A percentile compares a stretch with the other conserved stretches of the same genome.
Evolutionary conservation across 2,113 vertebrate genomes (phyloP).

Genomic region (Otolemur garnettii): DNA sequence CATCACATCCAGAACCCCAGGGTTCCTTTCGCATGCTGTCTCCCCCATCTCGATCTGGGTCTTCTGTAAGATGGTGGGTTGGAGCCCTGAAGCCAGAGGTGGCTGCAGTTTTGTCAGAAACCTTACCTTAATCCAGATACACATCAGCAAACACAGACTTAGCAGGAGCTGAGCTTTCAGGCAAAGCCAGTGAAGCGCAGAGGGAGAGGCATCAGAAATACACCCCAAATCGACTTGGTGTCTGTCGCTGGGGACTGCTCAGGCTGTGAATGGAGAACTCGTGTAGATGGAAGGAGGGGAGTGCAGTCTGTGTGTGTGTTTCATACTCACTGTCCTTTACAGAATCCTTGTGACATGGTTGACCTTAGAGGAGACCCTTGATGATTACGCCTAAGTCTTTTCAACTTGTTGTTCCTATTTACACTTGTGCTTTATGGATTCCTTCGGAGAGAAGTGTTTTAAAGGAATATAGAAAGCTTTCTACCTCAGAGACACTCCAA

Average conservation of each 20-base stretch:
- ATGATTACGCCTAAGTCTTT: conserved; percentile 67
- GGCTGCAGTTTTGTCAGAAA: neutral
- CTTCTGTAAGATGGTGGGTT: neutral
- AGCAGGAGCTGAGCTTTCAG: conserved; percentile 63
- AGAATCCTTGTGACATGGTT: conserved; percentile 71
- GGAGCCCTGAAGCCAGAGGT: neutral
- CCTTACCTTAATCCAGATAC: conserved; percentile 37
- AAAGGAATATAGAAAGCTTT: conserved; percentile 70
- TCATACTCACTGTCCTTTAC: conserved; percentile 65
- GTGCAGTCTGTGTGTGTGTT: neutral
- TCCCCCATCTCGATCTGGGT: neutral
- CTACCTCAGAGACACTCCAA: conserved; percentile 57
- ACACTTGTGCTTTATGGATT: conserved; percentile 68
- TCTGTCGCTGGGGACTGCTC: conserved; percentile 12
- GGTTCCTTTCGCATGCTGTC: neutral
- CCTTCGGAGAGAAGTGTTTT: conserved; percentile 62
- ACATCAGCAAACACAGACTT: conserved; percentile 28
- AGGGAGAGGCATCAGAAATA: conserved; percentile 65
- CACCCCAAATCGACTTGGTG: conserved; percentile 60
- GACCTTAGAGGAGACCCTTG: conserved; percentile 59
- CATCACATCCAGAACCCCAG: neutral
- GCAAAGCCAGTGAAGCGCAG: conserved; percentile 5
- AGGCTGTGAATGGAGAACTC: conserved; percentile 82
- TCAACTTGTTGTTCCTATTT: conserved; percentile 67
- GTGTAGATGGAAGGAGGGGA: conserved; percentile 71